A percentile compares a stretch with the other conserved stretches of the same genome.
Evolutionary conservation across 2,113 vertebrate genomes (phyloP).

Genomic region (Ia io): DNA sequence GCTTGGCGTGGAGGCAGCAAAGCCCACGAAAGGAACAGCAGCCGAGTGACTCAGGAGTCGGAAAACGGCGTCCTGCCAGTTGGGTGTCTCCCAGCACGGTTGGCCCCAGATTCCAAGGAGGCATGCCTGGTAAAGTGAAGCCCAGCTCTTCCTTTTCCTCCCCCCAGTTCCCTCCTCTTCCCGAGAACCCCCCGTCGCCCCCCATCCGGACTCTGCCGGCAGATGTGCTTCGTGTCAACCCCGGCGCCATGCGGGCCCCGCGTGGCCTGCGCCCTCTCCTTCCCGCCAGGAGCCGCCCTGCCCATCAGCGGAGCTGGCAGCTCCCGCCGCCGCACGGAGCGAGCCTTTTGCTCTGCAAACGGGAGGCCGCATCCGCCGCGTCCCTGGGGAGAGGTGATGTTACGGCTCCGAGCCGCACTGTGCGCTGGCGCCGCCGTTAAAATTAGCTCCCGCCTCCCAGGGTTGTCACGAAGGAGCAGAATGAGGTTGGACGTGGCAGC

Average conservation of each 20-base stretch:
- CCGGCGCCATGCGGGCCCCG: neutral
- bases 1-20: neutral
- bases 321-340: neutral
- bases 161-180: neutral
- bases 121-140: neutral
- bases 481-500: neutral
- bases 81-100: neutral
- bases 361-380: neutral
- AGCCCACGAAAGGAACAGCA: neutral
- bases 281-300: neutral
- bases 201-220: neutral
- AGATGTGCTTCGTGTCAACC: neutral
- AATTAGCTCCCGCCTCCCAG: fast-evolving
- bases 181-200: fast-evolving
- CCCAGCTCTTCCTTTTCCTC: neutral
- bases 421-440: neutral
- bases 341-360: neutral
- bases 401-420: neutral
- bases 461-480: neutral
- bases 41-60: neutral
- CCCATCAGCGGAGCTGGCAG: neutral
- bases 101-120: neutral
- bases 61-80: neutral
- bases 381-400: neutral
- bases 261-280: neutral